Conservation (phyloP, 1,140 invertebrate species). For the Macrobrachium nipponense region DNA sequence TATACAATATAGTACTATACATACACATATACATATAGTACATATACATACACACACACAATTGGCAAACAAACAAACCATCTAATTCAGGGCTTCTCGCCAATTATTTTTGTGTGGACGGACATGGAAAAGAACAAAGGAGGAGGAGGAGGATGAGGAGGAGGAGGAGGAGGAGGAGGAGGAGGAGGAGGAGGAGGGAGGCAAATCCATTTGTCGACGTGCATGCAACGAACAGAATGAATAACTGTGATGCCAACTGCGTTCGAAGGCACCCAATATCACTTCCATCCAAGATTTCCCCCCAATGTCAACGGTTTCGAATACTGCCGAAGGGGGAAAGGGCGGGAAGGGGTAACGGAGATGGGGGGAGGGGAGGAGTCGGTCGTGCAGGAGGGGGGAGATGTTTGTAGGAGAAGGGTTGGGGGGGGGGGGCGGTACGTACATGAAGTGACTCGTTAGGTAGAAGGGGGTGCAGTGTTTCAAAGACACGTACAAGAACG, state of each 20-base stretch:
- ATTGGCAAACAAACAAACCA: too few species aligned
- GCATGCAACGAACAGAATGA: conserved; percentile 20
- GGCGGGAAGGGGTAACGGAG: conserved; percentile 5
- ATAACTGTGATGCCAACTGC: conserved; percentile 3
- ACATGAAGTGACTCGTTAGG: too few species aligned
- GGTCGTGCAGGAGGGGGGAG: background rate
- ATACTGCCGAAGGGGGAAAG: background rate
- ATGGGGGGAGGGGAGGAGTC: background rate
- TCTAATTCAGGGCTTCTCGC: too few species aligned
- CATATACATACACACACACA: background rate
- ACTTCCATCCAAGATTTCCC: conserved; percentile 8
- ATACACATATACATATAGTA: background rate
- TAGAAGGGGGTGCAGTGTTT: too few species aligned
- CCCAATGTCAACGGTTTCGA: conserved; percentile 30
- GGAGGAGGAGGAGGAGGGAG: too few species aligned
- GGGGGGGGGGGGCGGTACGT: too few species aligned
- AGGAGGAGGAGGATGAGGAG: too few species aligned
- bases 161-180: too few species aligned
- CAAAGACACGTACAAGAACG: background rate
- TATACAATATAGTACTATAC: background rate
- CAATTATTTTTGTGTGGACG: too few species aligned
- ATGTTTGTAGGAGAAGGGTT: too few species aligned
- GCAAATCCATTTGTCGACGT: too few species aligned
- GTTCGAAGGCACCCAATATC: conserved; percentile 12
- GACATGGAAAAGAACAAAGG: too few species aligned